These are phyloP conservation scores for Mnemiopsis leidyi DNA, from an alignment of 37 sponge, comb jelly and placozoan species.

Conservation along the genomic window DNA sequence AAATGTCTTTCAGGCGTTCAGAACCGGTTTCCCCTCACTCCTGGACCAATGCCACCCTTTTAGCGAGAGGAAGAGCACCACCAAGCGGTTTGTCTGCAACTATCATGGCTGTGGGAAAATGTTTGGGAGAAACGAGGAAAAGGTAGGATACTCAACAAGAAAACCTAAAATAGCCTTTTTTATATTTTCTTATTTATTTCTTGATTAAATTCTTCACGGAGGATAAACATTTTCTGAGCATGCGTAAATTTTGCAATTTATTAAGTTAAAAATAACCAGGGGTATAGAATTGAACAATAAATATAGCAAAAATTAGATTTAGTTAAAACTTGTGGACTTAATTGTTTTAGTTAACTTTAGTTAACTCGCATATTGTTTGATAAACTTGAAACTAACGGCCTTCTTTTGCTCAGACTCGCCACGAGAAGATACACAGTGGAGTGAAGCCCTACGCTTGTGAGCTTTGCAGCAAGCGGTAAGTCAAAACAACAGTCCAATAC, in stretches of 20 bases:
- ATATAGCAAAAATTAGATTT: too few relatives aligned
- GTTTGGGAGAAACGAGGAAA: slow-evolving; percentile 62
- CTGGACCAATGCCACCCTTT: slow-evolving; percentile 45
- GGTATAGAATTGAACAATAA: too few relatives aligned
- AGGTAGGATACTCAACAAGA: too few relatives aligned
- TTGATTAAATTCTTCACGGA: too few relatives aligned
- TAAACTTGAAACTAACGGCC: not conserved
- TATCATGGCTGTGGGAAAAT: slow-evolving; percentile 58
- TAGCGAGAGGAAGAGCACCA: slow-evolving; percentile 48
- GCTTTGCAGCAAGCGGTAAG: slow-evolving; percentile 43
- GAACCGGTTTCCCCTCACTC: not conserved
- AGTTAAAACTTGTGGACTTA: too few relatives aligned
- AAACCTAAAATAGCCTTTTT: too few relatives aligned
- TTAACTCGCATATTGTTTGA: too few relatives aligned
- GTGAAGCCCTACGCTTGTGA: slow-evolving; percentile 59
- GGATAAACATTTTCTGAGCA: too few relatives aligned
- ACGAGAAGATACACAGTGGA: slow-evolving; percentile 64
- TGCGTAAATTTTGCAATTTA: too few relatives aligned
- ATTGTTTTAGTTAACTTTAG: too few relatives aligned
- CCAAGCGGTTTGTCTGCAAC: slow-evolving; percentile 56
- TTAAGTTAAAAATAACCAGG: too few relatives aligned
- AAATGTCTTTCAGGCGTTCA: slow-evolving; percentile 52
- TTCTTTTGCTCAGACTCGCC: slow-evolving; percentile 48
- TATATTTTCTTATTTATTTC: too few relatives aligned
- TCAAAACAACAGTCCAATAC: not conserved